Evolutionary conservation across 35 echinoderm and acorn worm species (phyloP), one percentile per base, ranked within the genome.

Genomic region (Eucidaris tribuloides): DNA sequence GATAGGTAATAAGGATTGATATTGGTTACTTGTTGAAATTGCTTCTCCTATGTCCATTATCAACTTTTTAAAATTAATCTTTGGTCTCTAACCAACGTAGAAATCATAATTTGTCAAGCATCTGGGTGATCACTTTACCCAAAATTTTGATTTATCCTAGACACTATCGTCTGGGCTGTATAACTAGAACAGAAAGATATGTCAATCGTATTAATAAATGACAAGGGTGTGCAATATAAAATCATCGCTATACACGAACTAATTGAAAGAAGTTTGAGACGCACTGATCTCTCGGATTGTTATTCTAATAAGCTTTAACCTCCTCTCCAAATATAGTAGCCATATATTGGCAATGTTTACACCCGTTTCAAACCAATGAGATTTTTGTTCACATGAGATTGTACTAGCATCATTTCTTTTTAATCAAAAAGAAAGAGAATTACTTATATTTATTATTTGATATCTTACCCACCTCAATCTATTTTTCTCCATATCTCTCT

Each of bases 111-210:
- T 55, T 55, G n/a, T n/a, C 13, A 55, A 55, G n/a, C 13, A 14
- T 55, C n/a, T 13, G 13, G 50, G n/a, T n/a, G 13, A n/a, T 14
- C 13, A 55, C n/a, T 55, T n/a, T n/a, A 14, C n/a, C n/a, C 50
- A 55, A 13, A 14, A n/a, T 6, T 48, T 76, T 66, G 30, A 9
- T 13, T 58, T 18, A 35, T 14, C 58, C 55, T 89, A 23, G 45
- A 89, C 45, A 77, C 86, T 18, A 14, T 38, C 31, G 62, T 38
- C 46, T 81, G 79, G n/a, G n/a, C n/a, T n/a, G n/a, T n/a, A n/a
- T n/a, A n/a, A n/a, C n/a, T n/a, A n/a, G n/a, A n/a, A n/a, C n/a
- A n/a, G n/a, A n/a, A n/a, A n/a, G n/a, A n/a, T n/a, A n/a, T n/a
- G n/a, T n/a, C n/a, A n/a, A n/a, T n/a, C n/a, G n/a, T n/a, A n/a